Evolutionary conservation across 1,140 invertebrate species (phyloP), one percentile per base, ranked within the genome.

Genomic region (Nasonia giraulti): DNA sequence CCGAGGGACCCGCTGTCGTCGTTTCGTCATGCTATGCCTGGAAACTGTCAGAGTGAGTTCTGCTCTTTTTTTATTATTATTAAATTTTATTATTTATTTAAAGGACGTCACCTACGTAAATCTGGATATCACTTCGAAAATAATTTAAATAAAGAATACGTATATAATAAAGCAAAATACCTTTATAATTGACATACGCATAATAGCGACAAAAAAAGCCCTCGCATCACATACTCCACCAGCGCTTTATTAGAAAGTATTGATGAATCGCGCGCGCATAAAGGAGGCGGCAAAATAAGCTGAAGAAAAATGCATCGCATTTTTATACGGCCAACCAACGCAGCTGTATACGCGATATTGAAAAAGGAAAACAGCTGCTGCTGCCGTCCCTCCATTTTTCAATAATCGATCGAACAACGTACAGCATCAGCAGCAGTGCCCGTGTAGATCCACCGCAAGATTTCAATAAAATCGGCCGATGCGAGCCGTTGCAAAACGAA

Each of bases 11-110:
- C 96, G 20, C 94, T 97, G 31, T 96, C 96, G 33, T 95, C 95
- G 47, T 97, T 97, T 91, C 94, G 97, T 81, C 97, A 97, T 95
- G 96, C 96, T 75, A 96, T 96, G 89, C 97, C 97, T 91, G 96
- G 95, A 88, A 96, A 97, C 88, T 97, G 96, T 93, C 96, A 97
- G 92, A 97, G 97, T 97, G 93, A 97, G 97, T 97, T 40, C 17
- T 62, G 8, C 40, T 40, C 4, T 27, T 44, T 66, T 66, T 66
- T 66, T 71, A 31, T 71, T 27, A 71, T 69, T 69, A 23, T 23
- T 23, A 11, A n/a, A 23, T n/a, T 69, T 69, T 23, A 23, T 6
- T 27, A 6, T 69, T 6, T 69, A 62, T 62, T 62, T 27, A 27
- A 27, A 27, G 27, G 27, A 27, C 27, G 27, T 27, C 27, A 27